phyloP scores from a whole-genome alignment of 1,140 invertebrate genomes.

The Nebria ingens region DNA sequence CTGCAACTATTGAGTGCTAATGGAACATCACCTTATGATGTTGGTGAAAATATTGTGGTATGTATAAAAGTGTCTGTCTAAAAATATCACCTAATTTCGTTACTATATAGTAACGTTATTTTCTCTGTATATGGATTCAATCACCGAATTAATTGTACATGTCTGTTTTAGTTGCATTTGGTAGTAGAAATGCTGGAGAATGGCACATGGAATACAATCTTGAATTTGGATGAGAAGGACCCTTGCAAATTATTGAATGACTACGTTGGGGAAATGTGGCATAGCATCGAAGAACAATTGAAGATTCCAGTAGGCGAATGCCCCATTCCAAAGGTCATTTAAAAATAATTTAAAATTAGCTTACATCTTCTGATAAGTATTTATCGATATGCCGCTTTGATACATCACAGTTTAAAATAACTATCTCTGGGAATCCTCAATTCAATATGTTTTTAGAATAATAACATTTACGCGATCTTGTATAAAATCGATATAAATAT shows the following conservation, averaged over 20 bases:
- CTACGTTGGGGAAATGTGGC: background rate
- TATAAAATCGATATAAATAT: too few species aligned
- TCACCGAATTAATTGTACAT: background rate
- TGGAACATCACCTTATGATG: background rate
- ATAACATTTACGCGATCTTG: too few species aligned
- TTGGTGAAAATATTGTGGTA: background rate
- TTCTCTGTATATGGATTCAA: background rate
- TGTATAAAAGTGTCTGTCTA: too few species aligned
- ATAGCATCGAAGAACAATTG: background rate
- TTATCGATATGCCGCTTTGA: too few species aligned
- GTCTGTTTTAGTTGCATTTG: background rate
- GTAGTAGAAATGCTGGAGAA: background rate
- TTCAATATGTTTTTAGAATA: too few species aligned
- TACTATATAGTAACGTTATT: background rate
- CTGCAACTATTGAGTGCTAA: background rate
- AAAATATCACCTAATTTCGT: too few species aligned
- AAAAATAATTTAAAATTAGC: too few species aligned
- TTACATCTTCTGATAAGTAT: too few species aligned
- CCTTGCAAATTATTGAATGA: background rate
- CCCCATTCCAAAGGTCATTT: background rate
- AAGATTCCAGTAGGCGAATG: slow-evolving; percentile 4
- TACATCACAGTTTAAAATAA: too few species aligned
- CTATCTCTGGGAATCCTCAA: too few species aligned
- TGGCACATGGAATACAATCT: background rate
- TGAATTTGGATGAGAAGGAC: background rate